These are phyloP conservation scores for Labeo rohita DNA, from an alignment of 2,113 vertebrate genomes.

Conservation along the genomic window DNA sequence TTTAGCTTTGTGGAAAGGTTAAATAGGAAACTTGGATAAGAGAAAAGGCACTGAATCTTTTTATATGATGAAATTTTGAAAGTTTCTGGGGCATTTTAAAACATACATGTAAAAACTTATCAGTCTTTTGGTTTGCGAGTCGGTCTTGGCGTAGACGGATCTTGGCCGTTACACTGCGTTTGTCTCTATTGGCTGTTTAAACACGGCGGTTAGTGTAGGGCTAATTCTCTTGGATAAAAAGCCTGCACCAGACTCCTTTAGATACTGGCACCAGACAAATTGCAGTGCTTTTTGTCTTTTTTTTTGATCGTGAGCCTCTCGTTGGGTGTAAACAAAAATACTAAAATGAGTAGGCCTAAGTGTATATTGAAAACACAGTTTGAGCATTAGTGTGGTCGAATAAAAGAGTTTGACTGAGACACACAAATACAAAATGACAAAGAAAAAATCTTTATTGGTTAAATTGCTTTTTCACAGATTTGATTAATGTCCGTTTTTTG, in stretches of 20 bases:
- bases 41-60: slow-evolving; percentile 62
- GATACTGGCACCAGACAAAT: slow-evolving; percentile 56
- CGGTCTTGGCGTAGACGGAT: slow-evolving; percentile 45
- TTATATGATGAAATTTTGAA: slow-evolving; percentile 63
- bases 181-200: slow-evolving; percentile 54
- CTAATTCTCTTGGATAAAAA: slow-evolving; percentile 54
- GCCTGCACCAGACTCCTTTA: slow-evolving; percentile 43
- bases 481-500: slow-evolving; percentile 74
- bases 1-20: slow-evolving; percentile 77
- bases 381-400: slow-evolving; percentile 29
- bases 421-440: slow-evolving; percentile 62
- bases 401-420: slow-evolving; percentile 28
- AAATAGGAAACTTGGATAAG: slow-evolving; percentile 75
- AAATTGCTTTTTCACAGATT: slow-evolving; percentile 88
- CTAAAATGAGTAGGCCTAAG: not conserved
- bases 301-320: slow-evolving; percentile 40
- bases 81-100: slow-evolving; percentile 62
- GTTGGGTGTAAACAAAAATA: slow-evolving; percentile 41
- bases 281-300: slow-evolving; percentile 45
- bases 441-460: slow-evolving; percentile 97
- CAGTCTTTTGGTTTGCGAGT: slow-evolving; percentile 45
- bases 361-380: not conserved
- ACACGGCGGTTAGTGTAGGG: slow-evolving; percentile 52
- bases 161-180: slow-evolving; percentile 46
- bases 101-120: slow-evolving; percentile 57